A percentile compares a stretch with the other conserved stretches of the same genome.
phyloP scores from a whole-genome alignment of 2,797 vertebrate species.

The Macroramphosus scolopax region DNA sequence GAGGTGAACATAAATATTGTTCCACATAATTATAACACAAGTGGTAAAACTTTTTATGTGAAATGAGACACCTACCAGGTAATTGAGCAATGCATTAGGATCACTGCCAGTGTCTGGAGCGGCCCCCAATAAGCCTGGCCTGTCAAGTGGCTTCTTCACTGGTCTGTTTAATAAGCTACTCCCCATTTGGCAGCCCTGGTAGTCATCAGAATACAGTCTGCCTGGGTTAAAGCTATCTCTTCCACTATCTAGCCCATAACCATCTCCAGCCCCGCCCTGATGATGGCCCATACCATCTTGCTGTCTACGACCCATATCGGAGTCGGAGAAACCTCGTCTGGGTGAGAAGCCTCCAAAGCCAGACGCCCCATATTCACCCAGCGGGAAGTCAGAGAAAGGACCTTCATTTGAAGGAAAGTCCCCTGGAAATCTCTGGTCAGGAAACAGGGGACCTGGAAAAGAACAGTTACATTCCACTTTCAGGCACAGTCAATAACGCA shows the following conservation, averaged over 20 bases:
- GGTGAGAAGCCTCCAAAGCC: constrained; percentile 53
- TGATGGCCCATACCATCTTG: too few relatives aligned
- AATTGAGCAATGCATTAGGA: constrained; percentile 70
- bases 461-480: constrained; percentile 6
- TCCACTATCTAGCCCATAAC: constrained; percentile 45
- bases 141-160: constrained; percentile 33
- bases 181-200: constrained; percentile 36
- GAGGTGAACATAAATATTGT: not conserved
- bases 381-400: constrained; percentile 51
- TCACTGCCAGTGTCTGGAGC: constrained; percentile 53
- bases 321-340: constrained; percentile 37
- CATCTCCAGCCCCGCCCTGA: too few relatives aligned
- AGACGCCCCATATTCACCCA: constrained; percentile 42
- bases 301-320: too few relatives aligned
- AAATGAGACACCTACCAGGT: constrained; percentile 64
- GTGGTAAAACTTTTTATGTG: too few relatives aligned
- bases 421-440: constrained; percentile 53
- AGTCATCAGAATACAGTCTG: constrained; percentile 57
- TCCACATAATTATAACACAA: too few relatives aligned
- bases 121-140: constrained; percentile 58
- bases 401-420: constrained; percentile 57
- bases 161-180: constrained; percentile 28
- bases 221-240: constrained; percentile 43
- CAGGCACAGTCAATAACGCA: not conserved
- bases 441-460: constrained; percentile 56